Conservation (phyloP, 2,113 vertebrate species). For the Albula glossodonta region DNA sequence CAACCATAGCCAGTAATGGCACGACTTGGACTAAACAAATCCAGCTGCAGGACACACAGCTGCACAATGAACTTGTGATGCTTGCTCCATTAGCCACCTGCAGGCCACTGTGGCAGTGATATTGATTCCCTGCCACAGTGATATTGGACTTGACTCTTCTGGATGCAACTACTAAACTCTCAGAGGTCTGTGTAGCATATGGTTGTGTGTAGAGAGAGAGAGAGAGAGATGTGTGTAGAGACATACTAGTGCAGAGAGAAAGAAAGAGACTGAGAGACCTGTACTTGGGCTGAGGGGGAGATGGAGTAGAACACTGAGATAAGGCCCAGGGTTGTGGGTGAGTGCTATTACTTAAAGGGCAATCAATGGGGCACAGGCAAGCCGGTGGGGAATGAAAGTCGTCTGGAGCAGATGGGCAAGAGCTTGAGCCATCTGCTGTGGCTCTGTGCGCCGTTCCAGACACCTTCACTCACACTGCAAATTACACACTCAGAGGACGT, state of each 20-base stretch:
- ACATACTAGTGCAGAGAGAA: not conserved
- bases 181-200: not conserved
- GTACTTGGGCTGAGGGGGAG: no score
- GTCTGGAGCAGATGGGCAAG: slow-evolving; percentile 13
- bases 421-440: slow-evolving; percentile 14
- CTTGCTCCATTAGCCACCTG: no score
- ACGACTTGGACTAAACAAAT: no score
- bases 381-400: slow-evolving; percentile 7
- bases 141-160: no score
- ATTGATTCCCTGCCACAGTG: no score
- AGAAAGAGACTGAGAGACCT: not conserved
- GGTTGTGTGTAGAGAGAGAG: not conserved
- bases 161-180: not conserved
- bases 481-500: slow-evolving; percentile 8
- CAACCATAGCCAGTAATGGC: no score
- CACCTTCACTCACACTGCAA: slow-evolving; percentile 20
- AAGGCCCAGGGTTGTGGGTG: not conserved
- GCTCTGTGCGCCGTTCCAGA: not conserved
- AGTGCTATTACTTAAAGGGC: not conserved
- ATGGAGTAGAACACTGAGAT: not conserved
- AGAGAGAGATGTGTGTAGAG: not conserved
- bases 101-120: no score
- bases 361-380: not conserved
- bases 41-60: no score
- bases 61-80: no score